A percentile compares a stretch with the other conserved stretches of the same genome.
Conservation (phyloP, 2,113 vertebrate species). For the Heptranchias perlo region DNA sequence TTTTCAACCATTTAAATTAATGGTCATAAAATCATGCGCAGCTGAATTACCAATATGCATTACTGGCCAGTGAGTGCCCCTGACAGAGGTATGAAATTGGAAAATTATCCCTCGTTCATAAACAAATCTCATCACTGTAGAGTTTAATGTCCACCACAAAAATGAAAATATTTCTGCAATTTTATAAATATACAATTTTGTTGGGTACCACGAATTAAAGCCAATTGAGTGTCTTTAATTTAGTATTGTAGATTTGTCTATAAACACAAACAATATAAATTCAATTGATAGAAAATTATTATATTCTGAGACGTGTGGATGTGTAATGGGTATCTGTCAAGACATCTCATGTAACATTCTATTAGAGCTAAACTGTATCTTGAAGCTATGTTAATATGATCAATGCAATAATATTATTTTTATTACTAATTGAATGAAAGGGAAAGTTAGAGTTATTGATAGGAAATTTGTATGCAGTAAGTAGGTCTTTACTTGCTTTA, state of each 20-base stretch:
- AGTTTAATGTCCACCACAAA: neutral
- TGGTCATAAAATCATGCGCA: neutral
- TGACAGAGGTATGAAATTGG: neutral
- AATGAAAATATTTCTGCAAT: neutral
- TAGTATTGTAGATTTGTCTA: neutral
- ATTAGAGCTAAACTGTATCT: neutral
- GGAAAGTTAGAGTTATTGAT: neutral
- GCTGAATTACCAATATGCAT: neutral
- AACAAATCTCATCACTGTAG: neutral
- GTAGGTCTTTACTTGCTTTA: neutral
- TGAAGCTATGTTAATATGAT: neutral
- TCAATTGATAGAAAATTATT: neutral
- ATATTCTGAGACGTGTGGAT: neutral
- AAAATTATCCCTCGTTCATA: neutral
- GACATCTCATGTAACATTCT: neutral
- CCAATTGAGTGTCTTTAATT: neutral
- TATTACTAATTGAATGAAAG: neutral
- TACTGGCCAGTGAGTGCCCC: neutral
- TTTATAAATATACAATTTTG: neutral
- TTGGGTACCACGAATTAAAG: neutral
- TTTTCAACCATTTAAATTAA: neutral
- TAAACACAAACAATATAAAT: neutral
- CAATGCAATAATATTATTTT: neutral
- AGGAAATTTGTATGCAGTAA: neutral
- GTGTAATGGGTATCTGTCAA: neutral